These are phyloP conservation scores for Neoscelio sp. DNA, from an alignment of 2,888 invertebrate species.

Conservation along the genomic window DNA sequence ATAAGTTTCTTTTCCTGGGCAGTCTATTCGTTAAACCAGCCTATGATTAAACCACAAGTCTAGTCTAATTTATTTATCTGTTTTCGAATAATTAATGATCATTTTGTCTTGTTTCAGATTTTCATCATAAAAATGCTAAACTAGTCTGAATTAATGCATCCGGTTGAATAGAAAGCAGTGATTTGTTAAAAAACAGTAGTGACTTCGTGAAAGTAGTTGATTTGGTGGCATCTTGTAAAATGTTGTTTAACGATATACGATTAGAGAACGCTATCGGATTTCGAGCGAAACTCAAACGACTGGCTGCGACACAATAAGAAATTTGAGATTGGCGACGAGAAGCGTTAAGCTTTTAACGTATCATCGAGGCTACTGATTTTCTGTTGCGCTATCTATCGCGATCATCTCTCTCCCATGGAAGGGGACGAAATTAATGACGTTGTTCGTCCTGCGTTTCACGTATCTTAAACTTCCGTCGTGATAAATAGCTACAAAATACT, in stretches of 20 bases:
- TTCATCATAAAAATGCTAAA: constrained; percentile 12
- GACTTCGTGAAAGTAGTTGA: constrained; percentile 46
- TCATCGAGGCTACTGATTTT: constrained; percentile 67
- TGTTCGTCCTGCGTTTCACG: constrained; percentile 62
- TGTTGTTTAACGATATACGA: constrained; percentile 35
- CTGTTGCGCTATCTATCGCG: constrained; percentile 65
- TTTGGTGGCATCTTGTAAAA: constrained; percentile 54
- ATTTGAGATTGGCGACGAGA: constrained; percentile 68
- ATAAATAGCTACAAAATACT: constrained; percentile 51
- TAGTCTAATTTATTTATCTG: constrained; percentile 17
- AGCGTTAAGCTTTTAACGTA: constrained; percentile 66
- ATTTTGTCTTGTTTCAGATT: constrained; percentile 1
- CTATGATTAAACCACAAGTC: too few relatives aligned
- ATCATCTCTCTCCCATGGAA: constrained; percentile 64
- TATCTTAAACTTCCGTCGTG: constrained; percentile 53
- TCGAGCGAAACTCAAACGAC: constrained; percentile 59
- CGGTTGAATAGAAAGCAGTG: constrained; percentile 43
- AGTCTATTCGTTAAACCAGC: too few relatives aligned
- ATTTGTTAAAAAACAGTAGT: constrained; percentile 42
- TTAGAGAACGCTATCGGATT: constrained; percentile 55
- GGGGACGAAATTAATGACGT: constrained; percentile 68
- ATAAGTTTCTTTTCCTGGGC: neutral
- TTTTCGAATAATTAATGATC: constrained; percentile 19
- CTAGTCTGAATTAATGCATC: constrained; percentile 44
- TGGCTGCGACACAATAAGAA: constrained; percentile 61